phyloP scores from a whole-genome alignment of 2,797 vertebrate species.

The Salarias fasciatus region DNA sequence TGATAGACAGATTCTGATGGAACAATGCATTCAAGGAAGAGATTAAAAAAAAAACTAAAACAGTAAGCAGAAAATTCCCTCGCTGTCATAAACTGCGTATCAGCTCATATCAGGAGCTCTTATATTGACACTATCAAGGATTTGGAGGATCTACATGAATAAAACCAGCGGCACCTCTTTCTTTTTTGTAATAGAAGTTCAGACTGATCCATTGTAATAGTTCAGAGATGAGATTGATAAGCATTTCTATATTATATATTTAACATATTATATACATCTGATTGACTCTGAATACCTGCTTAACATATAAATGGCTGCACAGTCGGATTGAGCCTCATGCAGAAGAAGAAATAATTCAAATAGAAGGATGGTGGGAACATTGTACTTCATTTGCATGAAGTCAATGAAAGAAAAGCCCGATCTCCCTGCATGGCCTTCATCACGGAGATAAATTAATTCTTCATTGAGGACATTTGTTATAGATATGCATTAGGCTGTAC shows the following conservation, averaged over 20 bases:
- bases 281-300: slow-evolving; percentile 59
- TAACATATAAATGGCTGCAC: slow-evolving; percentile 72
- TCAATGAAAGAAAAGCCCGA: slow-evolving; percentile 43
- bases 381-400: slow-evolving; percentile 55
- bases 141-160: not conserved
- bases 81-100: too few species aligned
- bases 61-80: too few species aligned
- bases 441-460: slow-evolving; percentile 69
- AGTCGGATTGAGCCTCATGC: slow-evolving; percentile 40
- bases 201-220: slow-evolving; percentile 10
- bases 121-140: slow-evolving; percentile 1
- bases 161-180: slow-evolving; percentile 10
- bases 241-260: slow-evolving; percentile 50
- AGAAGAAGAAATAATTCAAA: slow-evolving; percentile 32
- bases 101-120: too few species aligned
- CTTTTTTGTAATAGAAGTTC: slow-evolving; percentile 15
- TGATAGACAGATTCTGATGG: too few species aligned
- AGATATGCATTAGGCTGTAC: slow-evolving; percentile 65
- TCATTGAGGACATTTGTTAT: slow-evolving; percentile 61
- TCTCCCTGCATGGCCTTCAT: slow-evolving; percentile 54
- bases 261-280: slow-evolving; percentile 45
- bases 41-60: too few species aligned
- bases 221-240: slow-evolving; percentile 25
- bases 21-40: too few species aligned
- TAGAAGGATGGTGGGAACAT: slow-evolving; percentile 24